These are phyloP conservation scores for Clytia hemisphaerica DNA, from an alignment of 30 jellyfish, hydroid and myxozoan genomes.

Conservation along the genomic window DNA sequence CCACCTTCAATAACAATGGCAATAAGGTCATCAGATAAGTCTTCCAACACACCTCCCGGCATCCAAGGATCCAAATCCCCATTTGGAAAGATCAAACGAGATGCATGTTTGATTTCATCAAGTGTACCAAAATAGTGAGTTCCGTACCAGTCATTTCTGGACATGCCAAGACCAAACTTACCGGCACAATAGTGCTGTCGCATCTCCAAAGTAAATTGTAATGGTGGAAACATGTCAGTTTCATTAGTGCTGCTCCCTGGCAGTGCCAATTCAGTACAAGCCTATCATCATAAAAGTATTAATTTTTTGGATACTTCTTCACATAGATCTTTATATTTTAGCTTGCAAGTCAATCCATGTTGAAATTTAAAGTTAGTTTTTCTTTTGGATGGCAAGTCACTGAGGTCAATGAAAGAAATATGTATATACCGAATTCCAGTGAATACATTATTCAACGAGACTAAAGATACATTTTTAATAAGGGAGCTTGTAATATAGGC, in stretches of 20 bases:
- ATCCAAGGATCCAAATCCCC: slow-evolving; percentile 97
- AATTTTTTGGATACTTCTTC: not conserved
- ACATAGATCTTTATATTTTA: too few species aligned
- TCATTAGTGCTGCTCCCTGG: slow-evolving; percentile 94
- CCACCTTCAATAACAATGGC: slow-evolving; percentile 86
- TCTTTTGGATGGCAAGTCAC: too few species aligned
- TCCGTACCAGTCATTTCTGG: slow-evolving; percentile 68
- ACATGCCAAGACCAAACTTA: slow-evolving; percentile 70
- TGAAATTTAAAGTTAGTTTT: too few species aligned
- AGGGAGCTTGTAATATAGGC: too few species aligned
- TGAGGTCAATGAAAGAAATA: not conserved
- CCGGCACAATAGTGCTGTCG: slow-evolving; percentile 48
- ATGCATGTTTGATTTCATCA: slow-evolving; percentile 64
- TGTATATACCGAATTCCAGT: not conserved
- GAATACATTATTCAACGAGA: not conserved
- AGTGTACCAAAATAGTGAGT: slow-evolving; percentile 69
- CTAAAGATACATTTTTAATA: too few species aligned
- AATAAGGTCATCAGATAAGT: slow-evolving; percentile 57
- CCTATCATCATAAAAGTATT: slow-evolving; percentile 38
- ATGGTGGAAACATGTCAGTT: slow-evolving; percentile 90
- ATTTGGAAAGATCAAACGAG: slow-evolving; percentile 84
- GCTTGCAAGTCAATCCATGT: too few species aligned
- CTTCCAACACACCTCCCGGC: slow-evolving; percentile 98
- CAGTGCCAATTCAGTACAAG: slow-evolving; percentile 94
- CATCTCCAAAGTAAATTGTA: slow-evolving; percentile 66